Evolutionary conservation across 92 coral and sea anemone species (phyloP), one percentile per base, ranked within the genome.

Genomic region (Heliopora coerulea): DNA sequence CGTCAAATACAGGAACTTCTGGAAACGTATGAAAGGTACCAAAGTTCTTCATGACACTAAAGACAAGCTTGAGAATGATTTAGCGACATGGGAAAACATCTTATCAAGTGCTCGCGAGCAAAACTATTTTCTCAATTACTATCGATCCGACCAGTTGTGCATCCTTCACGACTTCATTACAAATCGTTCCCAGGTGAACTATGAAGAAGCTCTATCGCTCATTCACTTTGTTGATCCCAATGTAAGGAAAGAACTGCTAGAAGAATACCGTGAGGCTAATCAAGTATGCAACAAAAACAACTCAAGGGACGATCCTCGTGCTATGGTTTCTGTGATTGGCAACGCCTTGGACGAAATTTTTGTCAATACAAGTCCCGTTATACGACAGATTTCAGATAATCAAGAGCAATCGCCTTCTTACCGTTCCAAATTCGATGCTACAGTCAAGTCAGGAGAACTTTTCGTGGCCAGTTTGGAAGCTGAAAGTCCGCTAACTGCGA

Each of bases 141-240:
- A 87, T 60, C 92, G 87, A 52, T 82, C 95, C 1, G 91, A 86
- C 65, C 98, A 93, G 79, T 68, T 93, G 13, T 90, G 98, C 87
- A 48, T 75, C 10, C 62, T 90, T 0, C 59, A 78, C 60, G 70
- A 80, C 54, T 93, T 84, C 73, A 78, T 91, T 41, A 58, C 60
- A 0, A 78, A 65, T 11, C 26, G 21, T 59, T 41, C 41, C 44
- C 11, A 59, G 18, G 61, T 23, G 14, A 54, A 56, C 9, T 40
- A 75, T 27, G 81, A 35, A 8, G 74, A 8, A 0, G 40, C 6
- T 19, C 58, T 70, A 35, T 65, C 84, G 40, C 56, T 93, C 46
- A 79, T 93, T 49, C 91, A 87, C 12, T 86, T 72, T 65, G 86
- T 90, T 25, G 96, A 93, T 59, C 80, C 82, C 27, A 76, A 61